Evolutionary conservation across 2,888 invertebrate species (phyloP).

Genomic region (Drosophila neutralis): DNA sequence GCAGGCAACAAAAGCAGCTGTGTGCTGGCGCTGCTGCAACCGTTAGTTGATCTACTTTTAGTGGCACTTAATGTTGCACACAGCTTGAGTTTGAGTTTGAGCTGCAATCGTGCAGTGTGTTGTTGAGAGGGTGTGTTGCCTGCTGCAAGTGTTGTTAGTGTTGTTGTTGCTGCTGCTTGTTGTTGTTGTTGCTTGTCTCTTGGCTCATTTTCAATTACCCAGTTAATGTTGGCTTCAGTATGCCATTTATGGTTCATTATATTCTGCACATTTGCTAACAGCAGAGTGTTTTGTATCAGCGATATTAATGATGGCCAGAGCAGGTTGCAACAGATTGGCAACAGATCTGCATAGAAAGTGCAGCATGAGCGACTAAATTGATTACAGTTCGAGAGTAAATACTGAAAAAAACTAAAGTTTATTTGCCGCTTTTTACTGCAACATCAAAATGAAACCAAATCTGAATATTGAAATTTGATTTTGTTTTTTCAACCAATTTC

Average conservation of each 20-base stretch:
- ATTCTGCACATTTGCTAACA: slow-evolving; percentile 50
- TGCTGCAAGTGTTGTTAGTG: slow-evolving; percentile 3
- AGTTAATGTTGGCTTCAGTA: slow-evolving; percentile 58
- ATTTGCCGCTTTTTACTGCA: background rate
- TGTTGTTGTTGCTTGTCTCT: slow-evolving; percentile 16
- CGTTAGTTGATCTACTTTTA: slow-evolving; percentile 75
- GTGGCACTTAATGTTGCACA: slow-evolving; percentile 61
- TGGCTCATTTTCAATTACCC: slow-evolving; percentile 65
- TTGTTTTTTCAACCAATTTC: background rate
- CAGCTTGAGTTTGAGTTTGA: slow-evolving; percentile 27
- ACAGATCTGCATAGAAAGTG: slow-evolving; percentile 2
- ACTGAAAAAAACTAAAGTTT: background rate
- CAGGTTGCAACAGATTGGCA: slow-evolving; percentile 7
- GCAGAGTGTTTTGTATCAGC: background rate
- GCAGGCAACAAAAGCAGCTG: background rate
- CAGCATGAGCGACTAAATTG: background rate
- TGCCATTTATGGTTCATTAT: slow-evolving; percentile 71
- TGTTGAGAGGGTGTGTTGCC: slow-evolving; percentile 7
- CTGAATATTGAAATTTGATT: background rate
- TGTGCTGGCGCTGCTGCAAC: slow-evolving; percentile 30
- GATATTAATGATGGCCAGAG: slow-evolving; percentile 27
- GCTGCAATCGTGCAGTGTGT: slow-evolving; percentile 10
- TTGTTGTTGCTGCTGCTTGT: slow-evolving; percentile 1
- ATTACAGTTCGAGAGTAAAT: background rate
- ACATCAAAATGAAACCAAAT: background rate